Percentiles rank a stretch among this genome's conserved stretches.
Evolutionary conservation across 37 sponge, comb jelly and placozoan genomes (phyloP).

Genomic region (Ianthella basta): DNA sequence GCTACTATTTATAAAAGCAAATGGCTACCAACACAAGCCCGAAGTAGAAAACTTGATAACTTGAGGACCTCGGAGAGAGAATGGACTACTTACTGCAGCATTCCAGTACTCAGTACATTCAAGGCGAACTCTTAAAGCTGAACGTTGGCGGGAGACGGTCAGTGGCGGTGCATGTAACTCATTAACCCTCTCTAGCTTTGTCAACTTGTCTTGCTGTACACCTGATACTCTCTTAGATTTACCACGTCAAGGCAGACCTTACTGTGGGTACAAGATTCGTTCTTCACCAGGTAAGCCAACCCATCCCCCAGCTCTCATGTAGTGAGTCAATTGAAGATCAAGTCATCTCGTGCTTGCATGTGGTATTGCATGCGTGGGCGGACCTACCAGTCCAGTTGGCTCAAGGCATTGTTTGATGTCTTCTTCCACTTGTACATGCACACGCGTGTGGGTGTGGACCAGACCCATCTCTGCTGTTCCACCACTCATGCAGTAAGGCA

Average conservation of each 20-base stretch:
- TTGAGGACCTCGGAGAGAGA: neutral
- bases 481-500: no score
- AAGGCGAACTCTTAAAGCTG: conserved; percentile 82
- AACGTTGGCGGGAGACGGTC: conserved; percentile 93
- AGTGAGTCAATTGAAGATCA: neutral
- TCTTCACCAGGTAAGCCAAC: conserved; percentile 78
- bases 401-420: no score
- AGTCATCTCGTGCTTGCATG: neutral
- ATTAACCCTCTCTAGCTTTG: neutral
- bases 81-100: neutral
- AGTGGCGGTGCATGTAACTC: neutral
- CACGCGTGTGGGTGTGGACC: neutral
- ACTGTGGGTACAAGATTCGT: conserved; percentile 93
- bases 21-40: conserved; percentile 7
- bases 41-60: neutral
- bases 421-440: no score
- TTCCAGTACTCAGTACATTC: neutral
- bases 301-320: no score
- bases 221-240: conserved; percentile 53
- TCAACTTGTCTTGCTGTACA: neutral
- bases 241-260: conserved; percentile 90
- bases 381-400: neutral
- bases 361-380: neutral
- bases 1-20: conserved; percentile 32
- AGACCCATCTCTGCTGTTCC: neutral